Evolutionary conservation across 1,140 invertebrate genomes (phyloP).

Genomic region (Drosophila biarmipes): DNA sequence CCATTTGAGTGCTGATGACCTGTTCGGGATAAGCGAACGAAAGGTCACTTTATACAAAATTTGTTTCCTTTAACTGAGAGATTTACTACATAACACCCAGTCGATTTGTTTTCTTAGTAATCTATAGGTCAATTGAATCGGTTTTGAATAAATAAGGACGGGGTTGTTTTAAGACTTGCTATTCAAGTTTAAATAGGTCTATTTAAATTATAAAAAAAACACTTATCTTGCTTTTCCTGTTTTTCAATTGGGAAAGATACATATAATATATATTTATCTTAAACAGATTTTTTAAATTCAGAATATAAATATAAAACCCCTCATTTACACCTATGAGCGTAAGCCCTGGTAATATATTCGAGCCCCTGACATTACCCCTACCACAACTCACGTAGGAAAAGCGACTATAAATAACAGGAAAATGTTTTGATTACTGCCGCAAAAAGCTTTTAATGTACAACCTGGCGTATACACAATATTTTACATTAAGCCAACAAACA

Average conservation of each 20-base stretch:
- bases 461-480: constrained; percentile 74
- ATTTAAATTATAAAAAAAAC: background rate
- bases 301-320: too few species aligned
- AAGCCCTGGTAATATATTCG: background rate
- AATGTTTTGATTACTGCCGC: constrained; percentile 58
- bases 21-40: constrained; percentile 1
- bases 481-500: constrained; percentile 78
- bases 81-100: constrained; percentile 3
- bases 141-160: background rate
- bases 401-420: constrained; percentile 65
- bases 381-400: constrained; percentile 15
- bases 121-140: background rate
- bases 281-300: too few species aligned
- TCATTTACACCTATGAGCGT: background rate
- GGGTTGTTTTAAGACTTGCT: background rate
- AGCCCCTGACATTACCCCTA: constrained; percentile 13
- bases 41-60: constrained; percentile 19
- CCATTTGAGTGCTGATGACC: constrained; percentile 41
- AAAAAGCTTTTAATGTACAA: constrained; percentile 78
- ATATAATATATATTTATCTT: too few species aligned
- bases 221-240: background rate
- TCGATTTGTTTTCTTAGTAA: background rate
- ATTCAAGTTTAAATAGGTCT: background rate
- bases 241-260: too few species aligned
- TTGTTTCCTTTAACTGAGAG: constrained; percentile 1